Evolutionary conservation across 2,797 vertebrate species (phyloP).

Genomic region (Lepidocolaptes lacrymiger): DNA sequence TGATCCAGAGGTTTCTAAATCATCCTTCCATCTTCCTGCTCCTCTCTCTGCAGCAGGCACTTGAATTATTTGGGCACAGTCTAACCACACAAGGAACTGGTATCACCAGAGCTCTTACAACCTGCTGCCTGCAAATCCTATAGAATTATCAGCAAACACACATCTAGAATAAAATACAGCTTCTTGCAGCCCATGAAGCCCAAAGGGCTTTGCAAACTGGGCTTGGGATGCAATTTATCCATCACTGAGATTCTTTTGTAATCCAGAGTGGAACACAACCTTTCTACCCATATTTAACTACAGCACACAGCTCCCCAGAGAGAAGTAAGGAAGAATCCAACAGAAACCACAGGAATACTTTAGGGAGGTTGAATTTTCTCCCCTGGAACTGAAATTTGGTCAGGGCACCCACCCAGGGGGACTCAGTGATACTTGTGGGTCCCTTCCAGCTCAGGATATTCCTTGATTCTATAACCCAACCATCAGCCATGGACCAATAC

Average conservation of each 20-base stretch:
- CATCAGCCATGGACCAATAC: neutral
- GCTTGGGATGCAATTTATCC: neutral
- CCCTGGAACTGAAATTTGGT: neutral
- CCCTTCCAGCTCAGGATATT: neutral
- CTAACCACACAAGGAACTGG: neutral
- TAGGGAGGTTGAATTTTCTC: neutral
- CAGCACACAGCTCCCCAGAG: neutral
- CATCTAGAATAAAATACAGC: constrained; percentile 1
- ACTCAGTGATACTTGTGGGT: neutral
- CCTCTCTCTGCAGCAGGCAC: neutral
- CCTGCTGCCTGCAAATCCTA: constrained; percentile 17
- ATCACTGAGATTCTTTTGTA: neutral
- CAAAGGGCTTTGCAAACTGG: constrained; percentile 16
- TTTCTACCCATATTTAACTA: neutral
- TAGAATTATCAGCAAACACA: constrained; percentile 10
- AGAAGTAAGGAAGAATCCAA: neutral
- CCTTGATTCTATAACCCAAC: neutral
- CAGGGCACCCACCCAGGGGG: neutral
- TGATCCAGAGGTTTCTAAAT: neutral
- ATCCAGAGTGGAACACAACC: neutral
- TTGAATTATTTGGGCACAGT: neutral
- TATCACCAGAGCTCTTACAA: neutral
- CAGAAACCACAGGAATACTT: neutral
- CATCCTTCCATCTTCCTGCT: neutral
- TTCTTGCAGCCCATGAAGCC: neutral